Evolutionary conservation across 2,888 invertebrate genomes (phyloP), one percentile per base, ranked within the genome.

Genomic region (Drosophila emarginata): DNA sequence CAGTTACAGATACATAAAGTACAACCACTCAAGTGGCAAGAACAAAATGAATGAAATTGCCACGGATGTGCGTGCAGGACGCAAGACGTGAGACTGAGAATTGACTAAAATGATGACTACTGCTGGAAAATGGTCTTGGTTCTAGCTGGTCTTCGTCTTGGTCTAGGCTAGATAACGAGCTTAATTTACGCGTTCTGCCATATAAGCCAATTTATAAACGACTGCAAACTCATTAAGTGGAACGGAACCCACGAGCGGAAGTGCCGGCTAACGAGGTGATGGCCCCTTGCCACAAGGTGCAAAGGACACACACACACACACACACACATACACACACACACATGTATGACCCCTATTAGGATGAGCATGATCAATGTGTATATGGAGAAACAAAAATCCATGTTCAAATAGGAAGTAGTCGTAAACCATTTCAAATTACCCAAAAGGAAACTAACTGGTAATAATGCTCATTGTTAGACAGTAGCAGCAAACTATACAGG

Each of bases 191-290:
- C 18, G 63, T 45, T 45, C 61, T 56, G 37, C 60, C 23, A 54
- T 39, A 61, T 36, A 53, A 18, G 40, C 67, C 51, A 64, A 64
- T 59, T 40, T 60, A 61, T 37, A 58, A 37, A 50, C 40, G 50
- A 69, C 57, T 40, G 64, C 54, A 40, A 52, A 65, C 68, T 65
- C 74, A 72, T 77, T 77, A 61, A 67, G 65, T 54, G 57, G 65
- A 74, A 54, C 62, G 73, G 67, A 76, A 70, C 66, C 40, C 21
- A 18, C 9, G 59, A 50, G 68, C 68, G 75, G 75, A 76, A 75
- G 72, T 68, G 64, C 72, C 45, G 65, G 18, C 76, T 75, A 76
- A 67, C 62, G 54, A 67, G 57, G 14, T 52, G 32, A 9, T 32
- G 32, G 32, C 32, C 32, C 32, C 32, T 32, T 32, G 23, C 39